A percentile compares a stretch with the other conserved stretches of the same genome.
Evolutionary conservation across 2,888 invertebrate species (phyloP).

Genomic region (Heliconius cydno): DNA sequence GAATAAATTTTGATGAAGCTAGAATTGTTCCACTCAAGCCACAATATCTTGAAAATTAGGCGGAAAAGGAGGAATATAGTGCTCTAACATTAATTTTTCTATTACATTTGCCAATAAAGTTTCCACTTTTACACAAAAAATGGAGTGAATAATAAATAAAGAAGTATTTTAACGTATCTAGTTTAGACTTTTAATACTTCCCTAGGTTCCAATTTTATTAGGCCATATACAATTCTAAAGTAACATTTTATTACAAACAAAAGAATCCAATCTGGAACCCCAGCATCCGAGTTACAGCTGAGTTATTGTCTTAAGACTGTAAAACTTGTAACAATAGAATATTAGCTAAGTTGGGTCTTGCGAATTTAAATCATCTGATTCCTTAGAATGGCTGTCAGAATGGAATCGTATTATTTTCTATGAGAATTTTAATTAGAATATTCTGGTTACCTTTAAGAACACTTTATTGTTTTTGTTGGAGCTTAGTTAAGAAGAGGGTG

Average conservation of each 20-base stretch:
- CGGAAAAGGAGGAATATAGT: no score
- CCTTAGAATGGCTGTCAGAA: constrained; percentile 16
- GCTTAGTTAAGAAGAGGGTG: background rate
- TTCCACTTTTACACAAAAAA: no score
- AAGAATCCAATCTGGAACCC: constrained; percentile 7
- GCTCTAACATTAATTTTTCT: no score
- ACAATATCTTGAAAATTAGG: no score
- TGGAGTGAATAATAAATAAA: no score
- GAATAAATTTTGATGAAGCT: no score
- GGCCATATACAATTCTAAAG: constrained; percentile 10
- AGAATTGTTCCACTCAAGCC: no score
- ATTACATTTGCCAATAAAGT: no score
- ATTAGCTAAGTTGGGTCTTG: constrained; percentile 26
- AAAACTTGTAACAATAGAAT: constrained; percentile 31
- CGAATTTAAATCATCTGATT: constrained; percentile 33
- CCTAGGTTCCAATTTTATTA: constrained; percentile 5
- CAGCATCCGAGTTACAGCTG: background rate
- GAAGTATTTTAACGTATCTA: no score
- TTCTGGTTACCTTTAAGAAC: background rate
- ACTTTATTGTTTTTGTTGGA: background rate
- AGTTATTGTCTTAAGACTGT: constrained; percentile 27
- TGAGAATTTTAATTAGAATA: constrained; percentile 13
- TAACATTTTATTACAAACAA: constrained; percentile 16
- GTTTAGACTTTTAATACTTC: background rate
- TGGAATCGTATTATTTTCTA: constrained; percentile 12